Evolutionary conservation across 2,113 vertebrate species (phyloP).

Genomic region (Uria aalge): DNA sequence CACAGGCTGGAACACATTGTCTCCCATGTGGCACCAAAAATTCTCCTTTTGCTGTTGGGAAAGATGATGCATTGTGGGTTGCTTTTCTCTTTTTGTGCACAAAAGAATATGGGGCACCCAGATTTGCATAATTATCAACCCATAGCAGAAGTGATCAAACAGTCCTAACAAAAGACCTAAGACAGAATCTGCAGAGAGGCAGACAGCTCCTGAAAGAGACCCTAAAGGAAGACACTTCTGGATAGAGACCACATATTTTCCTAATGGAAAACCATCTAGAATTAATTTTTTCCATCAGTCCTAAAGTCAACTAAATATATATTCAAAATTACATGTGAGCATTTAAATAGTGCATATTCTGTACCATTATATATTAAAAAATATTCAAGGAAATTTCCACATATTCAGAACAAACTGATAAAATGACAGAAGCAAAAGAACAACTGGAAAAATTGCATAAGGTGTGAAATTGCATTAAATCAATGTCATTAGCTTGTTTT

Average conservation of each 20-base stretch:
- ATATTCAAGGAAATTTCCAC: neutral
- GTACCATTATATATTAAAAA: neutral
- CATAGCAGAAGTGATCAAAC: neutral
- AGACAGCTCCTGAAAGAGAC: neutral
- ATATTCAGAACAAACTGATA: neutral
- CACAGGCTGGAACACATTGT: neutral
- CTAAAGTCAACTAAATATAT: neutral
- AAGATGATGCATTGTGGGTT: neutral
- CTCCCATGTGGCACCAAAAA: neutral
- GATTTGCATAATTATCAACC: neutral
- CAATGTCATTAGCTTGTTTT: neutral
- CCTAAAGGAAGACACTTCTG: neutral
- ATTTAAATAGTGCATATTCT: neutral
- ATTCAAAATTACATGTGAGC: neutral
- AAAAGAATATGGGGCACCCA: neutral
- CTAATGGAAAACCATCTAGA: neutral
- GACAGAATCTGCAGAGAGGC: neutral
- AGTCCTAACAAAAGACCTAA: neutral
- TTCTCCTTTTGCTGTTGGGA: neutral
- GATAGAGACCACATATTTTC: neutral
- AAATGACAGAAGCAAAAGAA: neutral
- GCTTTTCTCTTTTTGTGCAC: neutral
- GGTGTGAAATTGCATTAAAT: neutral
- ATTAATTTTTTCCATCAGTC: neutral
- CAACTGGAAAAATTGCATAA: neutral